Base-by-base conservation (phyloP, 1,140 invertebrate genomes). In the Euura lappo region DNA sequence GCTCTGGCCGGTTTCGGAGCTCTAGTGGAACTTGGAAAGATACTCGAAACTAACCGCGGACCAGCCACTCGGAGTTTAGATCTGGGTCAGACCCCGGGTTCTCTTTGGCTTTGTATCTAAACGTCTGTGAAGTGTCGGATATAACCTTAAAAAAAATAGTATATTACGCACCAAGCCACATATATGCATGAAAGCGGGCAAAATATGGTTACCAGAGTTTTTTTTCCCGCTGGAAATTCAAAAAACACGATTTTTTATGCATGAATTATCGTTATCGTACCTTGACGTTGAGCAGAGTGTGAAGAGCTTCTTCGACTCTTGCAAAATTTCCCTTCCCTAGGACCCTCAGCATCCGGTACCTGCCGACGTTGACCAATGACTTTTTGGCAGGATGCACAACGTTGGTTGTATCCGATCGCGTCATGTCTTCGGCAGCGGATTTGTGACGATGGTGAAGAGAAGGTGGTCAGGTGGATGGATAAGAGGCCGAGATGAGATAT, bases 281-380 rank as follows among this genome's bases (percentile, higher is more conserved):
- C 89, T 91, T 90, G 73, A 86, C 86, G 66, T 89, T 88, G 46
- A 91, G 87, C 64, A 89, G 79, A 45, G 84, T 86, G 79, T 91
- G 90, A 13, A 89, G 87, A 6, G 89, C 90, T 78, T 91, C 89
- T 74, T 90, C 88, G 46, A 91, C 90, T 71, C 84, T 84, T 28
- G 90, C 90, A 77, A 91, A 92, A 78, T 91, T 90, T 47, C 90
- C 91, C 79, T 90, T 91, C 13, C 91, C 90, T 6, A 92, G 80
- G 43, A 89, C 81, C 74, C 86, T 87, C 46, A 88, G 90, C 86
- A 91, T 89, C 74, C 87, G 79, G 79, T 92, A 92, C 75, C 89
- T 91, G 65, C 91, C 90, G 47, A 91, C 79, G 74, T 74, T 78
- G 65, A 82, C 72, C 71, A 86, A 70, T 71, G 83, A 81, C 71